Evolutionary conservation across 2,113 vertebrate genomes (phyloP).

Genomic region (Ptilonorhynchus violaceus): DNA sequence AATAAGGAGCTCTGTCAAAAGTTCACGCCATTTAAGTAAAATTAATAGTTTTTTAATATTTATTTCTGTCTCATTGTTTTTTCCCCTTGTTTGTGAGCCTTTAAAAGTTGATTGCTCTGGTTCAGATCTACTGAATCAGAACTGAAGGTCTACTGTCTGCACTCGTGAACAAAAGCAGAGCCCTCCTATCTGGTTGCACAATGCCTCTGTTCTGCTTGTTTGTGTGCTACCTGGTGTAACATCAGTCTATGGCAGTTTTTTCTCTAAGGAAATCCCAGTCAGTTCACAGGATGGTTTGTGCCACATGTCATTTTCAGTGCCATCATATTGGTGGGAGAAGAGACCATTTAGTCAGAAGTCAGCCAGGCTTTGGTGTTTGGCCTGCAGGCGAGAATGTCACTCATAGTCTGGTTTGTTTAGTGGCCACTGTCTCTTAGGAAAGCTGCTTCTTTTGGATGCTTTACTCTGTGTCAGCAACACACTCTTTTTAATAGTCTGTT

Average conservation of each 20-base stretch:
- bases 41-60: not conserved
- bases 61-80: not conserved
- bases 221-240: not conserved
- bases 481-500: not conserved
- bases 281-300: not conserved
- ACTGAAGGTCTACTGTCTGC: not conserved
- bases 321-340: not conserved
- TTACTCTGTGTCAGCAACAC: not conserved
- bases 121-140: not conserved
- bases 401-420: not conserved
- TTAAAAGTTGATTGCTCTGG: not conserved
- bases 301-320: not conserved
- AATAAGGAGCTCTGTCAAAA: not conserved
- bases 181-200: too few relatives aligned
- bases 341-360: not conserved
- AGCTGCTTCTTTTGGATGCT: not conserved
- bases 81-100: not conserved
- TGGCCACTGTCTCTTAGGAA: not conserved
- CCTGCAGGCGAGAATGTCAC: not conserved
- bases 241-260: not conserved
- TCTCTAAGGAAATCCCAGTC: not conserved
- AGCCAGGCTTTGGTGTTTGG: not conserved
- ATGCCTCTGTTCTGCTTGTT: not conserved
- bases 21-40: not conserved
- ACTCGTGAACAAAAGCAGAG: not conserved